phyloP scores from a whole-genome alignment of 2,888 invertebrate genomes.

The Chloroclystis v-ata region DNA sequence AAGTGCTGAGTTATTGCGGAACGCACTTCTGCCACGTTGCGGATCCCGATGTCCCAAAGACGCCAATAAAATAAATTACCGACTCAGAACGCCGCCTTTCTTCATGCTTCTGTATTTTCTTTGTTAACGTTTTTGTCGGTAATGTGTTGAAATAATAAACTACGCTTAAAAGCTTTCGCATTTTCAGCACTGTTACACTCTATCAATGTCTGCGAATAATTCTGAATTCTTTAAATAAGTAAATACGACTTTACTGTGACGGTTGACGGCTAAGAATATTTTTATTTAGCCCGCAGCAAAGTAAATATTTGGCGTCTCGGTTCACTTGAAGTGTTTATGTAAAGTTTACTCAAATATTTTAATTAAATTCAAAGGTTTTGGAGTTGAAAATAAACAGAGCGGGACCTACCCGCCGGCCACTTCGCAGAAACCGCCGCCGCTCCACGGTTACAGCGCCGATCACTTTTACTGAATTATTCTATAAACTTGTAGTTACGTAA shows the following conservation, averaged over 20 bases:
- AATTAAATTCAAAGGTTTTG: slow-evolving; percentile 16
- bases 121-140: too few species aligned
- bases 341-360: slow-evolving; percentile 7
- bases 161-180: not conserved
- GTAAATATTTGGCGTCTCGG: slow-evolving; percentile 16
- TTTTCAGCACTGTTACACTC: not conserved
- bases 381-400: slow-evolving; percentile 7
- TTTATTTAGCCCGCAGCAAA: slow-evolving; percentile 8
- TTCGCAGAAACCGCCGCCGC: not conserved
- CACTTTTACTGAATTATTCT: not conserved
- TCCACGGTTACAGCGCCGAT: too few species aligned
- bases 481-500: not conserved
- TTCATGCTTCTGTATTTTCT: too few species aligned
- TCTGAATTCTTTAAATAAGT: not conserved
- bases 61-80: too few species aligned
- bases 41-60: too few species aligned
- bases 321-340: slow-evolving; percentile 8
- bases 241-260: not conserved
- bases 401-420: not conserved
- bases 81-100: too few species aligned
- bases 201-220: not conserved
- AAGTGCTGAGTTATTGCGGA: not conserved
- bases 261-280: not conserved
- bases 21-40: slow-evolving; percentile 1
- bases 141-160: not conserved